Conservation (phyloP, 2,113 vertebrate genomes). For the Calonectris borealis region DNA sequence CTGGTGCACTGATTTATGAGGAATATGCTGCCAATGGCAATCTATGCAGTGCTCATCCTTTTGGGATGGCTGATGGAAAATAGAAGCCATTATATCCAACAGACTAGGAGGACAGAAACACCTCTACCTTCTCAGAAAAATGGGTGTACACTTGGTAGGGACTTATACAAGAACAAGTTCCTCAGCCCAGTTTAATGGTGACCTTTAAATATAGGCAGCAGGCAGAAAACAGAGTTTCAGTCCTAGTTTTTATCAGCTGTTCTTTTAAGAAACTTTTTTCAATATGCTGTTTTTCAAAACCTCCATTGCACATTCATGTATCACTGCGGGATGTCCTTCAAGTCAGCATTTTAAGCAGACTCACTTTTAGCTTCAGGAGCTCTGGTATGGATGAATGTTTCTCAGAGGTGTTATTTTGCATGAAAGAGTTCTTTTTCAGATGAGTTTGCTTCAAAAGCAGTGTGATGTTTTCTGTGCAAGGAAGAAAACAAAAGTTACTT, state of each 20-base stretch:
- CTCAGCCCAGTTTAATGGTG: background rate
- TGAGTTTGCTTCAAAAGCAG: conserved; percentile 63
- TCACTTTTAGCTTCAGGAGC: conserved; percentile 77
- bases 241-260: background rate
- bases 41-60: background rate
- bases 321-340: conserved; percentile 7
- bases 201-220: background rate
- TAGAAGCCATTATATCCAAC: background rate
- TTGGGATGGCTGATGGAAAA: background rate
- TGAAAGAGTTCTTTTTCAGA: conserved; percentile 61
- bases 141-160: rapidly evolving
- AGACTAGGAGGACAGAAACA: background rate
- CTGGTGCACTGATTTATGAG: background rate
- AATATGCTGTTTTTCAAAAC: background rate
- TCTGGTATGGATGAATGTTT: conserved; percentile 67
- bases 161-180: background rate
- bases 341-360: conserved; percentile 51
- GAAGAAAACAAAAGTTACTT: conserved; percentile 27
- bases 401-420: conserved; percentile 66
- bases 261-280: background rate
- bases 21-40: background rate
- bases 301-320: conserved; percentile 8
- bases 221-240: background rate
- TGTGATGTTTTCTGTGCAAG: conserved; percentile 68
- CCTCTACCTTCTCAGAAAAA: background rate